A percentile compares a stretch with the other conserved stretches of the same genome.
Evolutionary conservation across 1,140 invertebrate genomes (phyloP).

Genomic region (Heliconius nattereri): DNA sequence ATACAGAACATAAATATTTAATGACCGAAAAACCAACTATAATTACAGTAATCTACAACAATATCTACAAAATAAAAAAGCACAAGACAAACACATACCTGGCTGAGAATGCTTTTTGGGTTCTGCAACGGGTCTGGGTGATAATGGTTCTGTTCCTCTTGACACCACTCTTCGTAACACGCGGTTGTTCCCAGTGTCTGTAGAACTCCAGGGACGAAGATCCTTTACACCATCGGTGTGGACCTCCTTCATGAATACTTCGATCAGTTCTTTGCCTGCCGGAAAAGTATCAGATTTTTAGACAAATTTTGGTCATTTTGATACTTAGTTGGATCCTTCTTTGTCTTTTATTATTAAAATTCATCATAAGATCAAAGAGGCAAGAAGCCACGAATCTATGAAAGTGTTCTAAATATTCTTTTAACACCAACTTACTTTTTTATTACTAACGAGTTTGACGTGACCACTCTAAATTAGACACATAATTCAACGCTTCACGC

Average conservation of each 20-base stretch:
- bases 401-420: too few relatives aligned
- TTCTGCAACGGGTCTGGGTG: slow-evolving; percentile 48
- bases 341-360: too few relatives aligned
- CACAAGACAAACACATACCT: slow-evolving; percentile 50
- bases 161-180: slow-evolving; percentile 66
- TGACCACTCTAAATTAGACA: too few relatives aligned
- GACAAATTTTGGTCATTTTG: background rate
- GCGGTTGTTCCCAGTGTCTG: slow-evolving; percentile 53
- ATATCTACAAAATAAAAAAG: background rate
- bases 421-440: too few relatives aligned
- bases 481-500: too few relatives aligned
- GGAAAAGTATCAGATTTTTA: background rate
- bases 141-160: slow-evolving; percentile 60
- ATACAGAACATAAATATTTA: too few relatives aligned
- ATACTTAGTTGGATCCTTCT: background rate
- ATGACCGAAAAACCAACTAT: background rate
- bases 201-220: slow-evolving; percentile 82
- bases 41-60: background rate
- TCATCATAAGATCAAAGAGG: too few relatives aligned
- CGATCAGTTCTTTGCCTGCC: slow-evolving; percentile 97
- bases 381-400: too few relatives aligned
- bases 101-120: slow-evolving; percentile 45
- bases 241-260: slow-evolving; percentile 93
- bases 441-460: too few relatives aligned
- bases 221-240: slow-evolving; percentile 90